These are phyloP conservation scores for Nebria salina DNA, from an alignment of 2,888 invertebrate species.

Conservation along the genomic window DNA sequence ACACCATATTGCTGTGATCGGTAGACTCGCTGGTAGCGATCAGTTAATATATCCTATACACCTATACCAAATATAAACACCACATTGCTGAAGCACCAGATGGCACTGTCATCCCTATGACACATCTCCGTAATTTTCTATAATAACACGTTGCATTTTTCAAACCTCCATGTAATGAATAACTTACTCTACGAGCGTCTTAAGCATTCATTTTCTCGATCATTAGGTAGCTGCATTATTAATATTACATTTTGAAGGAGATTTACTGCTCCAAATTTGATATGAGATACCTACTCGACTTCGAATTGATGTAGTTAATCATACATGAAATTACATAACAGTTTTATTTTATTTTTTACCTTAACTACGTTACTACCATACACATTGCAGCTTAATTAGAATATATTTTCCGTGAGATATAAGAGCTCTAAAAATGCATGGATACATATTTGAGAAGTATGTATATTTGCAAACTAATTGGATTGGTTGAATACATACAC, in stretches of 20 bases:
- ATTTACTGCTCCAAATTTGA: constrained; percentile 10
- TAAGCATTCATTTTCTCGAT: constrained; percentile 12
- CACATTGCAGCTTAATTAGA: not conserved
- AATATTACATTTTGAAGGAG: constrained; percentile 2
- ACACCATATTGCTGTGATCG: constrained; percentile 20
- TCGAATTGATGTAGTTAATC: not conserved
- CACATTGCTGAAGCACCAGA: constrained; percentile 18
- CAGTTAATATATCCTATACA: constrained; percentile 18
- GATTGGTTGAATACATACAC: not conserved
- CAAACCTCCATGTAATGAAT: constrained; percentile 18
- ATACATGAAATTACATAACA: not conserved
- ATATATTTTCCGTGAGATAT: no score
- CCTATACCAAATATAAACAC: constrained; percentile 25
- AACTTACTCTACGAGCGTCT: constrained; percentile 2
- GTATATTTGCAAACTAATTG: not conserved
- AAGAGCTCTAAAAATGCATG: no score
- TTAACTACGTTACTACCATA: not conserved
- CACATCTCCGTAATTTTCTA: constrained; percentile 24
- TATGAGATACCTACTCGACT: not conserved
- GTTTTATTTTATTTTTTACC: not conserved
- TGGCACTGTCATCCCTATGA: constrained; percentile 25
- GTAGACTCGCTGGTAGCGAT: constrained; percentile 4
- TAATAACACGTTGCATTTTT: constrained; percentile 18
- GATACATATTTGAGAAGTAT: no score
- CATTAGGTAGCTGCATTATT: constrained; percentile 8